Percentiles rank a stretch among this genome's conserved stretches.
Evolutionary conservation across 2,113 vertebrate species (phyloP).

Genomic region (Motacilla alba): DNA sequence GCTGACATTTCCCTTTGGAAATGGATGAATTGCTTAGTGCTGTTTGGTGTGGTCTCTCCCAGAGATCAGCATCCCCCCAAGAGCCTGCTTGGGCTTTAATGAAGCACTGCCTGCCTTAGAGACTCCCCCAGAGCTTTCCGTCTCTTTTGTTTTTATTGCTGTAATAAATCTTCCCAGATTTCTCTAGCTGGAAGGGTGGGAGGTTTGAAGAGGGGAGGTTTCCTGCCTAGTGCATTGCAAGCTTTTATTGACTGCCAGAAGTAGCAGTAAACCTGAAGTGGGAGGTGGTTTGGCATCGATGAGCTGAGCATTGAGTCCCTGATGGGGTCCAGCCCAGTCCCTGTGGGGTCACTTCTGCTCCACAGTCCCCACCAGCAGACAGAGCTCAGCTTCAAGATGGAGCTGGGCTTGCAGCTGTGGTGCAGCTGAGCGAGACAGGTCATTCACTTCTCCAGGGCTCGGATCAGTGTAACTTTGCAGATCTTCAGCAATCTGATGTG

Average conservation of each 20-base stretch:
- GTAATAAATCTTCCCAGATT: slow-evolving; percentile 46
- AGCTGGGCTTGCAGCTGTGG: neutral
- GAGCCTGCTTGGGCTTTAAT: slow-evolving; percentile 49
- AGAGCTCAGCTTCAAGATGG: neutral
- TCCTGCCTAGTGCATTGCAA: slow-evolving; percentile 44
- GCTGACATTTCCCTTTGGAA: slow-evolving; percentile 8
- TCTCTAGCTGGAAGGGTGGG: neutral
- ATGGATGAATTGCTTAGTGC: neutral
- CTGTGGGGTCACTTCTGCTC: neutral
- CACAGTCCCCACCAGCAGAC: neutral
- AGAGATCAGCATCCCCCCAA: neutral
- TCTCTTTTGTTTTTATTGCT: slow-evolving; percentile 54
- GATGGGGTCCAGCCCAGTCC: neutral
- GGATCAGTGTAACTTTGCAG: neutral
- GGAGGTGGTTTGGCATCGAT: neutral
- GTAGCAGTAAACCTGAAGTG: slow-evolving; percentile 31
- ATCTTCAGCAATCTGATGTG: neutral
- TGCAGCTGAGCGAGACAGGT: rapidly evolving
- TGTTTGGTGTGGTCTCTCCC: neutral
- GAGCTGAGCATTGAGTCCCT: neutral
- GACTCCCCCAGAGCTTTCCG: neutral
- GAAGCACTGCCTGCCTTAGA: neutral
- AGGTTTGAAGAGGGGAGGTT: slow-evolving; percentile 38
- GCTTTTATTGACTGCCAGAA: slow-evolving; percentile 57
- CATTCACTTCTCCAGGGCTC: neutral